Base-by-base conservation (phyloP, 2,888 invertebrate species). In the Tenthredo mesomela region DNA sequence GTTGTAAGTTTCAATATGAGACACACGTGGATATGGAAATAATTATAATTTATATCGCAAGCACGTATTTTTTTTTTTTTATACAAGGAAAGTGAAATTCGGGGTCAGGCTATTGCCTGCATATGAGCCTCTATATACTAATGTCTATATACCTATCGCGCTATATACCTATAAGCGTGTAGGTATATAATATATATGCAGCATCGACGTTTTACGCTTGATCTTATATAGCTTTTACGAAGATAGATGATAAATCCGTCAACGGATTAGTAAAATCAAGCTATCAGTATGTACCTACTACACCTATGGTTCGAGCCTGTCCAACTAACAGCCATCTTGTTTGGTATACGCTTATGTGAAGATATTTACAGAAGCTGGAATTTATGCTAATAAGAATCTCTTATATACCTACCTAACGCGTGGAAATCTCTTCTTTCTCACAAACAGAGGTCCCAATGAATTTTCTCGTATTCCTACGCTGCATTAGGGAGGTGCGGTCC, bases 361-460 rank as follows among this genome's bases (percentile, higher is more conserved):
- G 80, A 61, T 80, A 80, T 80, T 61, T 61, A 80, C 80, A 80
- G 58, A 58, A 58, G 80, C 58, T 80, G 80, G 80, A 80, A 80
- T 80, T 80, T 80, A 80, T 80, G 80, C 80, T 80, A 80, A 80
- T 80, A 61, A 29, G 5, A n/a, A 21, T 80, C 21, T 80, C 61
- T 54, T 7, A n/a, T 54, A 33, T n/a, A n/a, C n/a, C n/a, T n/a
- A 4, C 4, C n/a, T n/a, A n/a, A n/a, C 15, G 21, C 40, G 80
- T 80, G 21, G 80, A 58, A 80, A 80, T n/a, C 15, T 80, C 21
- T 61, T 61, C 12, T n/a, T 80, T 50, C 40, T 2, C 10, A 54
- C 54, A 54, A 40, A 61, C 61, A 12, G 4, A 61, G 80, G 1
- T 58, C 21, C 61, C 58, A 58, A 25, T 80, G 61, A 80, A 40